Conservation (phyloP, 1,140 invertebrate species). For the Subanguina moxae region DNA sequence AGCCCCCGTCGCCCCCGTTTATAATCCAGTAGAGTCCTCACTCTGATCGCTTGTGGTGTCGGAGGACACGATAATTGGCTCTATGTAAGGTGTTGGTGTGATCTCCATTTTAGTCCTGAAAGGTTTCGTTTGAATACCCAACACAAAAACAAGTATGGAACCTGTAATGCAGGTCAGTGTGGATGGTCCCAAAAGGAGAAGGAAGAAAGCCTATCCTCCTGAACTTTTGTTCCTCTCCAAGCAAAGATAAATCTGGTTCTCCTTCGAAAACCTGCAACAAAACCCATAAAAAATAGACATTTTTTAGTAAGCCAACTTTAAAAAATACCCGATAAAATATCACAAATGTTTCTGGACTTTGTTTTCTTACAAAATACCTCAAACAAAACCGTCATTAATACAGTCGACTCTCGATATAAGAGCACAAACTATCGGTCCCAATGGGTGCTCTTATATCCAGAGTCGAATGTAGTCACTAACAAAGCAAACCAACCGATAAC, state of each 20-base stretch:
- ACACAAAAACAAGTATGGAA: not conserved
- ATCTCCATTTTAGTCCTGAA: slow-evolving; percentile 43
- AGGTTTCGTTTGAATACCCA: slow-evolving; percentile 16
- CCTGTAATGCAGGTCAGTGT: not conserved
- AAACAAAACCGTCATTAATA: not conserved
- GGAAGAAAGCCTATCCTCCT: slow-evolving; percentile 32
- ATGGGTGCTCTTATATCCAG: too few relatives aligned
- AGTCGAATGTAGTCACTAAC: too few relatives aligned
- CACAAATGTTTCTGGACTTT: slow-evolving; percentile 45
- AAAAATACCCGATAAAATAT: slow-evolving; percentile 42
- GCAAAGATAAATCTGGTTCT: slow-evolving; percentile 26
- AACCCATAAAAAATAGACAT: not conserved
- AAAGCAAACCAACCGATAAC: slow-evolving; percentile 23
- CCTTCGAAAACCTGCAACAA: slow-evolving; percentile 26
- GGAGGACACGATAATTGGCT: not conserved
- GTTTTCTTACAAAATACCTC: slow-evolving; percentile 39
- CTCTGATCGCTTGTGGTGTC: too few relatives aligned
- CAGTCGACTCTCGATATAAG: not conserved
- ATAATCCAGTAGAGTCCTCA: too few relatives aligned
- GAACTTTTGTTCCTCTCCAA: slow-evolving; percentile 36
- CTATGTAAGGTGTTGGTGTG: slow-evolving; percentile 4
- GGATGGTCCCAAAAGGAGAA: slow-evolving; percentile 13
- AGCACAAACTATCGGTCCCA: too few relatives aligned
- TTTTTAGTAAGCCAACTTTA: not conserved
- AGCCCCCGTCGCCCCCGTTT: too few relatives aligned